phyloP scores from a whole-genome alignment of 1,140 invertebrate genomes.

The Calephelis nemesis region DNA sequence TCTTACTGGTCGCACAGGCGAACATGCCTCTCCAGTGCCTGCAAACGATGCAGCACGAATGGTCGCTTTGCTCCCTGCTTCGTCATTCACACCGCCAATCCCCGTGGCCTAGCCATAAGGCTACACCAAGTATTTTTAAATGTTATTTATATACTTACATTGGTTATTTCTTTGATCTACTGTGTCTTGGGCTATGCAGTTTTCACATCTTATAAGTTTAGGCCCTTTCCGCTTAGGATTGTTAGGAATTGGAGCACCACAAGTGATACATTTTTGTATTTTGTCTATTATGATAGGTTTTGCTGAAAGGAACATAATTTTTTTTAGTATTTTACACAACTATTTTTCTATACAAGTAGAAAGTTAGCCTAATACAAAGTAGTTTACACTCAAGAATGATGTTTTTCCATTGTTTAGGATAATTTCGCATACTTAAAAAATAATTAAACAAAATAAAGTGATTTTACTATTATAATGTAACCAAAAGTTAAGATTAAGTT shows the following conservation, averaged over 20 bases:
- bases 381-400: not conserved
- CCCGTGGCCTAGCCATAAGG: too few relatives aligned
- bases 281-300: slow-evolving; percentile 71
- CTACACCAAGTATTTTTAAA: too few relatives aligned
- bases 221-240: slow-evolving; percentile 81
- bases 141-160: slow-evolving; percentile 40
- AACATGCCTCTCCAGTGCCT: too few relatives aligned
- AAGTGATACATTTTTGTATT: slow-evolving; percentile 79
- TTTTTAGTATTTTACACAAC: not conserved
- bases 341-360: too few relatives aligned
- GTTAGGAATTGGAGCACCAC: slow-evolving; percentile 78
- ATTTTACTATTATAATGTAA: too few relatives aligned
- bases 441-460: too few relatives aligned
- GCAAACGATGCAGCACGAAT: too few relatives aligned
- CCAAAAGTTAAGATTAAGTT: too few relatives aligned
- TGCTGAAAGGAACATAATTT: slow-evolving; percentile 45
- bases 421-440: too few relatives aligned
- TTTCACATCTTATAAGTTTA: slow-evolving; percentile 80
- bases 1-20: too few relatives aligned
- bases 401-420: not conserved
- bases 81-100: too few relatives aligned
- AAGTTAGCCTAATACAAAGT: not conserved
- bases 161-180: slow-evolving; percentile 67
- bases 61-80: too few relatives aligned
- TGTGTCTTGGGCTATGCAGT: slow-evolving; percentile 80